phyloP scores from a whole-genome alignment of 2,888 invertebrate species.

The Perithous albicinctus region DNA sequence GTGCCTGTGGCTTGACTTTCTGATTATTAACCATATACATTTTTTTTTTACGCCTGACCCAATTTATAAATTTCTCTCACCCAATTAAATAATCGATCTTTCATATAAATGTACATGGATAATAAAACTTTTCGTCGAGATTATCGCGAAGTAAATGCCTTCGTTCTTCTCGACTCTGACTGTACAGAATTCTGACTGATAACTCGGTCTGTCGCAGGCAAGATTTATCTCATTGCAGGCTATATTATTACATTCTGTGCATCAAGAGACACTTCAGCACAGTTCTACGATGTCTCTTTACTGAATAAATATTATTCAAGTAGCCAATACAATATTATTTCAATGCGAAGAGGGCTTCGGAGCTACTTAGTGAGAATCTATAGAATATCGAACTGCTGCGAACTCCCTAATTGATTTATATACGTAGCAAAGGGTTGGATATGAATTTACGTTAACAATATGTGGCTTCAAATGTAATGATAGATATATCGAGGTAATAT shows the following conservation, averaged over 20 bases:
- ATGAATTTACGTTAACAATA: neutral
- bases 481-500: conserved; percentile 1
- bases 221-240: neutral
- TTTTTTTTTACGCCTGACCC: no score
- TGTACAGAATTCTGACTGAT: neutral
- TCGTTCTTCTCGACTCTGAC: neutral
- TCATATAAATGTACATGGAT: no score
- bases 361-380: neutral
- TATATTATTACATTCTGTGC: neutral
- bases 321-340: neutral
- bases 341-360: neutral
- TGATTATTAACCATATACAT: no score
- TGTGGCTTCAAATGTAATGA: neutral
- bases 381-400: neutral
- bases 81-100: no score
- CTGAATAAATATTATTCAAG: conserved; percentile 1
- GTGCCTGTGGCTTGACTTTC: no score
- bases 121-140: no score
- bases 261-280: neutral
- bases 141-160: neutral
- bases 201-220: neutral
- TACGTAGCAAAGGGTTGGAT: neutral
- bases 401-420: neutral
- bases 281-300: neutral
- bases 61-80: no score